phyloP scores from a whole-genome alignment of 2,888 invertebrate genomes.

The Hanleya hanleyi region DNA sequence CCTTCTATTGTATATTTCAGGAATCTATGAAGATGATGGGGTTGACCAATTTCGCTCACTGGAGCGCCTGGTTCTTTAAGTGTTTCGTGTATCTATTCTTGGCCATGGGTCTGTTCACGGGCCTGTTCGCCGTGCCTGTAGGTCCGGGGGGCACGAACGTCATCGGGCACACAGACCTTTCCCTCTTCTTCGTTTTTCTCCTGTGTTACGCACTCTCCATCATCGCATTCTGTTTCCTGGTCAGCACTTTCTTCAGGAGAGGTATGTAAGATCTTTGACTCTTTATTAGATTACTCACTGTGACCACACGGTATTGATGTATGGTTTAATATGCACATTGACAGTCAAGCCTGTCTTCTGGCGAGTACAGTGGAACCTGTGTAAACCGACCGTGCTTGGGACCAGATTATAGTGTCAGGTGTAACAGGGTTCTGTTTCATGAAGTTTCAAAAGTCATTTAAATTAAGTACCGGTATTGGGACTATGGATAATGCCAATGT shows the following conservation, averaged over 20 bases:
- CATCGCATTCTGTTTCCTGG: conserved; percentile 84
- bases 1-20: conserved; percentile 73
- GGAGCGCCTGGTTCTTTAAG: conserved; percentile 89
- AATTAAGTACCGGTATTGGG: no score
- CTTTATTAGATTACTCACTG: no score
- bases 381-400: no score
- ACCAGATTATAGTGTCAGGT: no score
- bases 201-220: conserved; percentile 81
- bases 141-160: conserved; percentile 49
- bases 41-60: conserved; percentile 85
- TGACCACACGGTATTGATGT: no score
- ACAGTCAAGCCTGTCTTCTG: no score
- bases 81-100: conserved; percentile 81
- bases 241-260: conserved; percentile 85
- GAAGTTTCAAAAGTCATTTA: no score
- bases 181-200: conserved; percentile 80
- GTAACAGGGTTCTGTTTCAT: no score
- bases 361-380: no score
- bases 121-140: conserved; percentile 63
- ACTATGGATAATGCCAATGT: no score
- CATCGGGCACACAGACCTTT: conserved; percentile 75
- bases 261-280: no score
- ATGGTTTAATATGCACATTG: no score
- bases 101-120: conserved; percentile 75
- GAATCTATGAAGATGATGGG: conserved; percentile 96